phyloP scores from a whole-genome alignment of 1,140 invertebrate species.

The Condylostylus longicornis region DNA sequence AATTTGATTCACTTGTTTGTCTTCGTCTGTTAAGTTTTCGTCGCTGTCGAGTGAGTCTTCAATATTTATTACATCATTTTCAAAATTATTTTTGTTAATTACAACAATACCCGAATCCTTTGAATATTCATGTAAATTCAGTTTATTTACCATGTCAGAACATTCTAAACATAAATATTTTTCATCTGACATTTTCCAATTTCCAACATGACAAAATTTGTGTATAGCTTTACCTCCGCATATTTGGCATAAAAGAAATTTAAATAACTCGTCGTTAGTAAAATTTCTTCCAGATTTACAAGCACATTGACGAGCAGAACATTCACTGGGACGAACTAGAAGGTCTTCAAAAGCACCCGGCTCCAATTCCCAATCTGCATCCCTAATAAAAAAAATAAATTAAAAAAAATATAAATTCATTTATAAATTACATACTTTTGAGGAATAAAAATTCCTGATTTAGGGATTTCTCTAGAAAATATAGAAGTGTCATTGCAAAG shows the following conservation, averaged over 20 bases:
- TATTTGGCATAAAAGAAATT: conserved; percentile 9
- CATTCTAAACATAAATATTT: too few species aligned
- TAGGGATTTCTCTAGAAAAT: conserved; percentile 40
- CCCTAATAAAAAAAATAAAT: conserved; percentile 32
- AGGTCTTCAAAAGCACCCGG: conserved; percentile 42
- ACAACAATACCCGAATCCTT: too few species aligned
- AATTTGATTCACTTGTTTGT: too few species aligned
- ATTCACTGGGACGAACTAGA: conserved; percentile 24
- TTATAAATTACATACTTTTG: conserved; percentile 22
- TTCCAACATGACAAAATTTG: neutral
- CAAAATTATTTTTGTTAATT: too few species aligned
- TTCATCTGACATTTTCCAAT: too few species aligned
- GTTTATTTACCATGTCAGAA: too few species aligned
- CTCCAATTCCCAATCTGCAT: conserved; percentile 53
- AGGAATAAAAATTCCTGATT: conserved; percentile 48
- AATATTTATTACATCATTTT: too few species aligned
- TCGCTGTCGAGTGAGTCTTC: too few species aligned
- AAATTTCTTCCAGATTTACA: conserved; percentile 15
- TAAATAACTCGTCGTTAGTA: neutral
- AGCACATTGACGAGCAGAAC: conserved; percentile 18
- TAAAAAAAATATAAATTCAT: conserved; percentile 4
- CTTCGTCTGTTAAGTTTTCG: too few species aligned
- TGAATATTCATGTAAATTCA: too few species aligned
- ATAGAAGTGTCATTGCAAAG: conserved; percentile 45
- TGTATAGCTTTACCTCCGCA: conserved; percentile 3